phyloP scores from a whole-genome alignment of 2,113 vertebrate species.

The Xyrauchen texanus region DNA sequence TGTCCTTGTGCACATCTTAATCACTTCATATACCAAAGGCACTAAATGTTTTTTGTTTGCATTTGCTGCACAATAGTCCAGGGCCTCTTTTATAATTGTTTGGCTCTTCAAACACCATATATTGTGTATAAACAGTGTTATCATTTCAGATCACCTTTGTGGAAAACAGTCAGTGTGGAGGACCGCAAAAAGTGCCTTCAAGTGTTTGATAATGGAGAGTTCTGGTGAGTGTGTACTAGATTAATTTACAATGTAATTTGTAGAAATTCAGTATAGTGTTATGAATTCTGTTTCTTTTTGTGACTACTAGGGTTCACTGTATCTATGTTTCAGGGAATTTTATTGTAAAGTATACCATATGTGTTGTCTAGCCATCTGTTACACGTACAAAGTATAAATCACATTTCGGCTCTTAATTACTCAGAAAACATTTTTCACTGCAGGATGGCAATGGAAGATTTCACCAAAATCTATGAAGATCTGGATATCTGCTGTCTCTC shows the following conservation, averaged over 20 bases:
- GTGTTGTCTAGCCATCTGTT: no score
- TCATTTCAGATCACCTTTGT: conserved; percentile 42
- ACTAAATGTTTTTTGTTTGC: no score
- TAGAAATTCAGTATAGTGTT: no score
- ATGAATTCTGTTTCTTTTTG: no score
- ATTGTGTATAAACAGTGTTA: no score
- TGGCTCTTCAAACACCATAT: neutral
- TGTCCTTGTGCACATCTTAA: neutral
- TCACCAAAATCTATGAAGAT: conserved; percentile 52
- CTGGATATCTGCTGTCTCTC: conserved; percentile 67
- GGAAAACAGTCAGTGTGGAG: conserved; percentile 32
- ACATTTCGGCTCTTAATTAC: neutral
- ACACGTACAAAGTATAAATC: no score
- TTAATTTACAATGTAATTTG: no score
- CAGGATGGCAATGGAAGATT: conserved; percentile 71
- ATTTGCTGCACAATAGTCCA: no score
- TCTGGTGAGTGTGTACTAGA: conserved; percentile 48
- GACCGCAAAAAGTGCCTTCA: neutral
- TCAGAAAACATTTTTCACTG: neutral
- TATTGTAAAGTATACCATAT: neutral
- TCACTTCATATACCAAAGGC: neutral
- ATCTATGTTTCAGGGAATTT: neutral
- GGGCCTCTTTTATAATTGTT: no score
- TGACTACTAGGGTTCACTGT: no score
- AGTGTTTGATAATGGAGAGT: conserved; percentile 51